These are phyloP conservation scores for Zaprionus obscuricornis DNA, from an alignment of 2,888 invertebrate genomes.

Conservation along the genomic window DNA sequence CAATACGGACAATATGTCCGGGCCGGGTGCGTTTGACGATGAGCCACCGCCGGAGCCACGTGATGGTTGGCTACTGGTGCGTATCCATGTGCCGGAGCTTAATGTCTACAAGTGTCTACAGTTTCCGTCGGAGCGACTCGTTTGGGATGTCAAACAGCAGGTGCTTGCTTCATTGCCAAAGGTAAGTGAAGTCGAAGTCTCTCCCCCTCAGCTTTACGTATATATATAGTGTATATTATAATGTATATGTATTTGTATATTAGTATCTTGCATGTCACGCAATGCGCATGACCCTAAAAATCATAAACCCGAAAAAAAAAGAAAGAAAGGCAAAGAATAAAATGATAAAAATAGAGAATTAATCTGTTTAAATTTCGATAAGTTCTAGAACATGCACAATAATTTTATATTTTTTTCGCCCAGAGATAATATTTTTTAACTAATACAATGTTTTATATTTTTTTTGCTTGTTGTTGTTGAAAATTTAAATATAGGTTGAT, in stretches of 20 bases:
- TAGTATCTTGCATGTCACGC: conserved; percentile 45
- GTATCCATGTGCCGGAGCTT: conserved; percentile 96
- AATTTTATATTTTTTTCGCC: too few species aligned
- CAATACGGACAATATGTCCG: conserved; percentile 82
- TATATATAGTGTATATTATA: conserved; percentile 1
- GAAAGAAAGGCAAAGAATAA: too few species aligned
- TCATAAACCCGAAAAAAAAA: conserved; percentile 28
- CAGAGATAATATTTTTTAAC: too few species aligned
- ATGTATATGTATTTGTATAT: conserved; percentile 15
- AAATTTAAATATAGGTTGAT: conserved; percentile 26
- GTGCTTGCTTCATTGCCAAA: conserved; percentile 97
- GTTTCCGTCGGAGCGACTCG: conserved; percentile 97
- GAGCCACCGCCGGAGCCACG: conserved; percentile 85
- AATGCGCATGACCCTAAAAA: conserved; percentile 45
- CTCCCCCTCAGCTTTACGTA: too few species aligned
- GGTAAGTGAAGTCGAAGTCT: conserved; percentile 89
- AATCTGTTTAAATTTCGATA: too few species aligned
- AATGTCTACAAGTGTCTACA: conserved; percentile 99
- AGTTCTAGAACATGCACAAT: too few species aligned
- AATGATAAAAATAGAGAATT: too few species aligned
- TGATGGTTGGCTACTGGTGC: conserved; percentile 93
- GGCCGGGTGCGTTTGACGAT: conserved; percentile 83
- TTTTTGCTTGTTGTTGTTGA: too few species aligned
- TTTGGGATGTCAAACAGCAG: conserved; percentile 99
- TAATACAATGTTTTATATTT: too few species aligned